phyloP scores from a whole-genome alignment of 2,888 invertebrate species.

The Uropetala carovei region DNA sequence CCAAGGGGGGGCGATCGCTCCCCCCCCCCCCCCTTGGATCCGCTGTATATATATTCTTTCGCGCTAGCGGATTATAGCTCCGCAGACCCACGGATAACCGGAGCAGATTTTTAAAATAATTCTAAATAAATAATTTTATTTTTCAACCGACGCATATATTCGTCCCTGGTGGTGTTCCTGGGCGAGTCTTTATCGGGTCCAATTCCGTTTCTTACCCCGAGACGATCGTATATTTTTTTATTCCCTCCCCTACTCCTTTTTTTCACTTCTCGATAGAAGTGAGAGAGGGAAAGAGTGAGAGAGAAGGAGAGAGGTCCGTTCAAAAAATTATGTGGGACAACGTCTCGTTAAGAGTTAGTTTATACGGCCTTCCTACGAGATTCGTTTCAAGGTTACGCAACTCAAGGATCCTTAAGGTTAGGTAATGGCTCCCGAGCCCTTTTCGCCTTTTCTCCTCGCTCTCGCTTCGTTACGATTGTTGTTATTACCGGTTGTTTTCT shows the following conservation, averaged over 20 bases:
- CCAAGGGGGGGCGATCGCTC: too few relatives aligned
- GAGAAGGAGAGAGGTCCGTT: neutral
- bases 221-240: neutral
- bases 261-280: too few relatives aligned
- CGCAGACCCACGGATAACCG: neutral
- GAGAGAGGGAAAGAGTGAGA: too few relatives aligned
- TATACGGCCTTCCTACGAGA: neutral
- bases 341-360: conserved; percentile 16
- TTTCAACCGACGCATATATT: neutral
- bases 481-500: neutral
- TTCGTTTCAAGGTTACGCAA: conserved; percentile 1
- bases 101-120: neutral
- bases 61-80: neutral
- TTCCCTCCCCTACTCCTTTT: too few relatives aligned
- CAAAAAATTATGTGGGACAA: conserved; percentile 21
- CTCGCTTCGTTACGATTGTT: neutral
- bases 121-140: too few relatives aligned
- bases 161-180: neutral
- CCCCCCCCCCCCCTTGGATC: too few relatives aligned
- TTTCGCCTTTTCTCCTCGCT: neutral
- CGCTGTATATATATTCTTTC: neutral
- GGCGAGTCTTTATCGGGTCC: neutral
- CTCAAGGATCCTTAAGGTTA: conserved; percentile 22
- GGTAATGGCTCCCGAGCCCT: neutral
- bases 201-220: neutral